Evolutionary conservation across 2,888 invertebrate genomes (phyloP).

Genomic region (Anagyrus pseudococci): DNA sequence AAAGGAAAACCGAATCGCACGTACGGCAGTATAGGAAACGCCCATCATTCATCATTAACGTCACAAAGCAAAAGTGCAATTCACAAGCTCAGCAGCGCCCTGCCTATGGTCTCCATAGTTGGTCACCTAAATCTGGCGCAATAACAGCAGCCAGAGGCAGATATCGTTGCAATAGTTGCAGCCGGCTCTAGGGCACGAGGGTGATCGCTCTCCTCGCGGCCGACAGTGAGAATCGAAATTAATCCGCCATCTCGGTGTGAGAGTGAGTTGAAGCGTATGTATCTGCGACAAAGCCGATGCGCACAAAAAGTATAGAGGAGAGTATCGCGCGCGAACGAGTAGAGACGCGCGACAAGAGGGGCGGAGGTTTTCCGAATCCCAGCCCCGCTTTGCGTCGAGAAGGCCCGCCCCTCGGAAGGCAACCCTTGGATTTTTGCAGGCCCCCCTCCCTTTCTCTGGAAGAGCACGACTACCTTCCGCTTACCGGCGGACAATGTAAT

Average conservation of each 20-base stretch:
- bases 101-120: neutral
- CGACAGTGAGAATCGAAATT: slow-evolving; percentile 30
- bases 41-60: too few relatives aligned
- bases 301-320: neutral
- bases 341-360: slow-evolving; percentile 10
- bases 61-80: too few relatives aligned
- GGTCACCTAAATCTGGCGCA: neutral
- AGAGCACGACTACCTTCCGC: slow-evolving; percentile 33
- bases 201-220: slow-evolving; percentile 12
- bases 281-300: neutral
- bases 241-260: slow-evolving; percentile 26
- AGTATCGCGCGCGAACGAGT: neutral
- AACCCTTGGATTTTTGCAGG: slow-evolving; percentile 17
- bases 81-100: neutral
- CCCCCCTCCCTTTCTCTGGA: slow-evolving; percentile 1
- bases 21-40: too few relatives aligned
- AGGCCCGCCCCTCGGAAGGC: too few relatives aligned
- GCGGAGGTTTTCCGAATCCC: slow-evolving; percentile 34
- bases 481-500: slow-evolving; percentile 32
- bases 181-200: slow-evolving; percentile 14
- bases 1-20: too few relatives aligned
- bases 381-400: too few relatives aligned
- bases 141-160: too few relatives aligned
- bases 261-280: neutral
- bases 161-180: slow-evolving; percentile 12